Conservation (phyloP, 2,113 vertebrate genomes). For the Ceyx melanurus region DNA sequence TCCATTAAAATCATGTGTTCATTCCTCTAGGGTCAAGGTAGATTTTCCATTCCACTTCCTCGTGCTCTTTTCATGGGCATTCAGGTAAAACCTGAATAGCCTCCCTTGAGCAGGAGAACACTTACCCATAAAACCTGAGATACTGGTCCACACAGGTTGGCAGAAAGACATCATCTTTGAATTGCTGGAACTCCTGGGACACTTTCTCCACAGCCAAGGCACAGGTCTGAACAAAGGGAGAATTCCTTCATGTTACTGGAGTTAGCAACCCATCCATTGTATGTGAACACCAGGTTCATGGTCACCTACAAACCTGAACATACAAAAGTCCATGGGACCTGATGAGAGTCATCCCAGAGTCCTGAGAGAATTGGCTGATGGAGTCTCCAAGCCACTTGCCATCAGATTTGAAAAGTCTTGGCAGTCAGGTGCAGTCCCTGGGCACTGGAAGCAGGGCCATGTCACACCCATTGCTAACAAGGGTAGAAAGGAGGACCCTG, state of each 20-base stretch:
- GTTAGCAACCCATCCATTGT: neutral
- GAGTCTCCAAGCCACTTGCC: too few relatives aligned
- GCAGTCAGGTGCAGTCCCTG: too few relatives aligned
- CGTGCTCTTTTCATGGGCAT: neutral
- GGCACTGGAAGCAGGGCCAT: too few relatives aligned
- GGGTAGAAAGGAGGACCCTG: too few relatives aligned
- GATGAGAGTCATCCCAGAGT: too few relatives aligned
- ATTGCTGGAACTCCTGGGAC: neutral
- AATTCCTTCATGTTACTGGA: neutral
- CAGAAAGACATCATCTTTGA: neutral
- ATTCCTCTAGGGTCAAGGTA: neutral
- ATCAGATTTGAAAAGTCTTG: too few relatives aligned
- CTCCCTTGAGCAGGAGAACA: neutral
- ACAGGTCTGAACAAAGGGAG: neutral
- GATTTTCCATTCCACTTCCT: neutral
- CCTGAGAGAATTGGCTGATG: too few relatives aligned
- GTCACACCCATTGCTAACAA: too few relatives aligned
- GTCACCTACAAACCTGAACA: too few relatives aligned
- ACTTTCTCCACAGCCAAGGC: neutral
- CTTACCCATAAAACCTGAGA: neutral
- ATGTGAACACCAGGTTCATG: too few relatives aligned
- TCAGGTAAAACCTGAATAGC: neutral
- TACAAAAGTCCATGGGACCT: too few relatives aligned
- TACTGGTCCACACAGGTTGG: too few relatives aligned
- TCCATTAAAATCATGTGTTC: neutral